Conservation (phyloP, 2,113 vertebrate species). For the Actenoides hombroni region DNA sequence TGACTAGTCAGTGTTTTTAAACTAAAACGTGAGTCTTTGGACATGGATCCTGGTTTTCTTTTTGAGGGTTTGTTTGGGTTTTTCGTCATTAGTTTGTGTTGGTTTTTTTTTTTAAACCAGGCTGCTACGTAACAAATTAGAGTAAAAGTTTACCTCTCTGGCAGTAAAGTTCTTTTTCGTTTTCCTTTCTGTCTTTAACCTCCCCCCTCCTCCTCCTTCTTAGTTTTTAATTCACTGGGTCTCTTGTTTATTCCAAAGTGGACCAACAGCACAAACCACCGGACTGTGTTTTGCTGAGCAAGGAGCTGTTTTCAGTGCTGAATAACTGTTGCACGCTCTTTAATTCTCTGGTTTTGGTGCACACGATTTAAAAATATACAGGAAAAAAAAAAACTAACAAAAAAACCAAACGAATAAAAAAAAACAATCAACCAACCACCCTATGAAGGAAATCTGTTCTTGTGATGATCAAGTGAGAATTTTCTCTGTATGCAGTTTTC, state of each 20-base stretch:
- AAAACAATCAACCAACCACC: background rate
- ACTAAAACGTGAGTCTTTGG: background rate
- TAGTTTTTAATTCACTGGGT: conserved; percentile 9
- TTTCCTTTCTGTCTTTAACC: conserved; percentile 10
- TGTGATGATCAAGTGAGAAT: background rate
- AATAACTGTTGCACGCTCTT: background rate
- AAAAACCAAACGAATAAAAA: no score
- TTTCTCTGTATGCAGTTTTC: background rate
- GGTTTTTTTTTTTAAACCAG: conserved; percentile 15
- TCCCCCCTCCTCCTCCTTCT: background rate
- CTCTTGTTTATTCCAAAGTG: conserved; percentile 56
- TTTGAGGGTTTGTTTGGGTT: background rate
- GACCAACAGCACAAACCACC: conserved; percentile 71
- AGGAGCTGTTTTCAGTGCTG: conserved; percentile 11
- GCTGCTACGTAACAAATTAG: conserved; percentile 24
- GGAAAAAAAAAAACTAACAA: background rate
- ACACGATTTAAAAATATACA: background rate
- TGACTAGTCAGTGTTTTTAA: conserved; percentile 26
- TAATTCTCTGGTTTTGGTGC: conserved; percentile 14
- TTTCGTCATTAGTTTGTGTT: background rate
- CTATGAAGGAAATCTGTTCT: background rate
- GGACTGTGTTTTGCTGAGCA: conserved; percentile 51
- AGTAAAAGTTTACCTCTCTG: conserved; percentile 68
- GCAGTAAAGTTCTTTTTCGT: background rate
- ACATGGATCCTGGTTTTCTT: conserved; percentile 36